phyloP scores from a whole-genome alignment of 2,888 invertebrate genomes.

The Apodemia mormo region DNA sequence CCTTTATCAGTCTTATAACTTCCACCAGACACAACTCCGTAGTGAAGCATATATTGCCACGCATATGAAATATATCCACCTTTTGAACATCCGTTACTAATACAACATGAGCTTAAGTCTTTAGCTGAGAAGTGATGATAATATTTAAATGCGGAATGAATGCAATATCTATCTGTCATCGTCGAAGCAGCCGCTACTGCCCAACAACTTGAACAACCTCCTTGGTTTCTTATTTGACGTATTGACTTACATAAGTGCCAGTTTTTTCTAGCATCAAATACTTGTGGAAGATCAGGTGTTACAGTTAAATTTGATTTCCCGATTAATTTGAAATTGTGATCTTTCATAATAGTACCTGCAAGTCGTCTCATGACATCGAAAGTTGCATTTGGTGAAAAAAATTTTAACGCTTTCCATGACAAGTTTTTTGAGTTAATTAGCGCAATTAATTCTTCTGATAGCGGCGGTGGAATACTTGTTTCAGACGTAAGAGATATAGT shows the following conservation, averaged over 20 bases:
- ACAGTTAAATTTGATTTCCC: background rate
- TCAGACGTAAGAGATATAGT: background rate
- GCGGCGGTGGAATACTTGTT: no score
- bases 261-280: constrained; percentile 16
- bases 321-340: background rate
- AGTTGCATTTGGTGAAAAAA: background rate
- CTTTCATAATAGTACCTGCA: background rate
- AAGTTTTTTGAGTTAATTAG: background rate
- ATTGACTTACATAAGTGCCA: constrained; percentile 85
- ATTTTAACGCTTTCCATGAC: background rate
- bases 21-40: constrained; percentile 17
- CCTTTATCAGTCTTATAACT: background rate
- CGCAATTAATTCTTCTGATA: background rate
- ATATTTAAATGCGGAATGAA: constrained; percentile 83
- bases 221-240: constrained; percentile 87
- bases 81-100: background rate
- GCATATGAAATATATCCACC: constrained; percentile 6
- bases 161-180: constrained; percentile 90
- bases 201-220: constrained; percentile 93
- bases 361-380: background rate
- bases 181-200: constrained; percentile 91
- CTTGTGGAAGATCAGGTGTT: background rate
- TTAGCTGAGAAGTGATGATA: constrained; percentile 85
- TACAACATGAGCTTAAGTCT: constrained; percentile 70
- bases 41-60: constrained; percentile 3